Percentiles rank a stretch among this genome's conserved stretches.
These are phyloP conservation scores for Spea hammondii DNA, from an alignment of 2,797 vertebrate species.

Conservation along the genomic window DNA sequence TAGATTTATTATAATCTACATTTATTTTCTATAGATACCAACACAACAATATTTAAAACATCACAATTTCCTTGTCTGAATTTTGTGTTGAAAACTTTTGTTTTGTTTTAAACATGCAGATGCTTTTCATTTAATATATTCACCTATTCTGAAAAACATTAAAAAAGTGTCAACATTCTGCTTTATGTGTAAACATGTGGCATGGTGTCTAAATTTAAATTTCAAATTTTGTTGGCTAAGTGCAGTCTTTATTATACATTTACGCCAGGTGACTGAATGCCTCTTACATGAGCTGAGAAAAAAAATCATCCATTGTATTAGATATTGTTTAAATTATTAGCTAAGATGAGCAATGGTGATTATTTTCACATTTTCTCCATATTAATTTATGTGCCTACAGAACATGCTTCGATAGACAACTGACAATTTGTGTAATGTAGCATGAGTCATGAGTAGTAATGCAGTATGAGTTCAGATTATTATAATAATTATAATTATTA, in stretches of 20 bases:
- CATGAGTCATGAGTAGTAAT: no score
- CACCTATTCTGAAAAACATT: slow-evolving; percentile 26
- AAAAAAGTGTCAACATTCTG: slow-evolving; percentile 20
- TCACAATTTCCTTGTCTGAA: background rate
- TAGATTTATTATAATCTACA: no score
- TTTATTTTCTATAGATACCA: no score
- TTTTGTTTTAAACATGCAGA: background rate
- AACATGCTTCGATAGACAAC: no score
- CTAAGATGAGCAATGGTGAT: background rate
- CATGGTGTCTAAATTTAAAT: slow-evolving; percentile 42
- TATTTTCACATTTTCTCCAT: background rate
- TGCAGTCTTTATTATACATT: slow-evolving; percentile 26
- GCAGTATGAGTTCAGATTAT: no score
- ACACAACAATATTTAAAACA: no score
- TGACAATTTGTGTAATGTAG: no score
- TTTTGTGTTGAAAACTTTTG: no score
- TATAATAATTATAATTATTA: no score
- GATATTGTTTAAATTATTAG: slow-evolving; percentile 9
- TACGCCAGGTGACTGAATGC: slow-evolving; percentile 7
- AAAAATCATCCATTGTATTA: slow-evolving; percentile 2
- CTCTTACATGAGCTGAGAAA: slow-evolving; percentile 24
- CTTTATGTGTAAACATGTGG: slow-evolving; percentile 24
- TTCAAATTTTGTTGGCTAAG: slow-evolving; percentile 30
- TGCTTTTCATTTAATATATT: slow-evolving; percentile 25
- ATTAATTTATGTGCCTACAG: no score